Conservation (phyloP, 2,888 invertebrate species). For the Mylabris sibirica region DNA sequence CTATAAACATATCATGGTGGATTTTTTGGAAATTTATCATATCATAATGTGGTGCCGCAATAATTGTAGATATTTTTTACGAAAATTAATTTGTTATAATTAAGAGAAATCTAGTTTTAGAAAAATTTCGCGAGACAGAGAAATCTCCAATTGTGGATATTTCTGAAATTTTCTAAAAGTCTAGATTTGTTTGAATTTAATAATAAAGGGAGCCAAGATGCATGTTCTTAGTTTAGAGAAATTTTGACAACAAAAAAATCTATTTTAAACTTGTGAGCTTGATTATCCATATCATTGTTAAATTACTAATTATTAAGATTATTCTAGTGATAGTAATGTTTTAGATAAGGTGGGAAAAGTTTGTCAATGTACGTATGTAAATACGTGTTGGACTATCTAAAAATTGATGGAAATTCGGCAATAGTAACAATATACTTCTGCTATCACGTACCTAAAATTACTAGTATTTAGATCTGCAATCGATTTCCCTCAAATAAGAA, state of each 20-base stretch:
- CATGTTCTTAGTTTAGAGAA: constrained; percentile 43
- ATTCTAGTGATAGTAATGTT: constrained; percentile 31
- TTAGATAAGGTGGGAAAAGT: constrained; percentile 39
- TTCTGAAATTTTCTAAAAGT: constrained; percentile 38
- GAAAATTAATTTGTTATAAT: constrained; percentile 16
- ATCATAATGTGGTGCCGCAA: constrained; percentile 56
- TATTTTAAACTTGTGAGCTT: constrained; percentile 52
- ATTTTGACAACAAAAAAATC: constrained; percentile 15
- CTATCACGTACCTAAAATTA: constrained; percentile 55
- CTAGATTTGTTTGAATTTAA: constrained; percentile 27
- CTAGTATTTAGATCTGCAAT: constrained; percentile 37
- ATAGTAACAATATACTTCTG: constrained; percentile 35
- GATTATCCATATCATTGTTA: constrained; percentile 52
- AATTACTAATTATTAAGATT: constrained; percentile 24
- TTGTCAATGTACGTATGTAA: constrained; percentile 52
- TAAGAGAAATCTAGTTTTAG: constrained; percentile 24
- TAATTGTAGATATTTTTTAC: constrained; percentile 46
- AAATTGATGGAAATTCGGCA: constrained; percentile 14
- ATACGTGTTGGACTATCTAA: no score
- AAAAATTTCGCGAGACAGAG: constrained; percentile 49
- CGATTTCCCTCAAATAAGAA: constrained; percentile 8
- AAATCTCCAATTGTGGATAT: constrained; percentile 24
- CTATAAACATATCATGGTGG: constrained; percentile 57
- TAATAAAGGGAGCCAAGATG: constrained; percentile 39
- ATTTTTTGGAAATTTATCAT: constrained; percentile 45